Base-by-base conservation (phyloP, 2,113 vertebrate genomes). In the Cacatua alba region DNA sequence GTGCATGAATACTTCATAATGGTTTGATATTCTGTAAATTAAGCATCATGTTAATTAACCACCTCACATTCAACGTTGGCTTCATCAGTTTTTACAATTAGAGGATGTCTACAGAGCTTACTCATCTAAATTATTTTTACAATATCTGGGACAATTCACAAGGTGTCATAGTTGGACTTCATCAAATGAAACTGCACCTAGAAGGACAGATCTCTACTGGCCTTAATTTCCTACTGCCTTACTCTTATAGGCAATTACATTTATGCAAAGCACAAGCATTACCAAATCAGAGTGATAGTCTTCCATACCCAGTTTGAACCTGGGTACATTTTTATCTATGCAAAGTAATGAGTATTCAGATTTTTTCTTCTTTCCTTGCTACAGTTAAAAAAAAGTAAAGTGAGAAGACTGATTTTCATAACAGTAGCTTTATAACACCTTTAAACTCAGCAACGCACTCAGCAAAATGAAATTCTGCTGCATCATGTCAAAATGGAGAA, bases 1-100 rank as follows among this genome's bases (percentile, higher is more conserved):
- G 23, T 83, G 28, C 24, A 96, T 90, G 92, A 93, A 82, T 70
- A 82, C 8, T 87, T 93, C 26, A 65, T 14, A 82, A 8, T 82
- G 43, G 31, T 94, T 92, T 91, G 48, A 72, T 91, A 96, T 94
- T 9, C 26, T 72, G 37, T 44, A 95, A 90, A 93, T 95, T 95
- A 90, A 78, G 16, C 80, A 85, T 77, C 88, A 90, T 65, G 9
- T 52, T 90, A 94, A 91, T 92, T 92, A 88, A 70, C 19, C 13
- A 78, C 20, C 24, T n/a, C 31, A 86, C 39, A 37, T 90, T 92
- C 49, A 86, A 49, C 86, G 51, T n/a, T 78, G 63, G 15, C 12
- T 71, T 17, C 29, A 65, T 80, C 68, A 81, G 17, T 35, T 67
- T 93, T 94, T 87, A 78, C 23, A 88, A 49, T 78, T 89, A 52